These are phyloP conservation scores for Typhlomys cinereus DNA, from an alignment of 2,113 vertebrate species.

Conservation along the genomic window DNA sequence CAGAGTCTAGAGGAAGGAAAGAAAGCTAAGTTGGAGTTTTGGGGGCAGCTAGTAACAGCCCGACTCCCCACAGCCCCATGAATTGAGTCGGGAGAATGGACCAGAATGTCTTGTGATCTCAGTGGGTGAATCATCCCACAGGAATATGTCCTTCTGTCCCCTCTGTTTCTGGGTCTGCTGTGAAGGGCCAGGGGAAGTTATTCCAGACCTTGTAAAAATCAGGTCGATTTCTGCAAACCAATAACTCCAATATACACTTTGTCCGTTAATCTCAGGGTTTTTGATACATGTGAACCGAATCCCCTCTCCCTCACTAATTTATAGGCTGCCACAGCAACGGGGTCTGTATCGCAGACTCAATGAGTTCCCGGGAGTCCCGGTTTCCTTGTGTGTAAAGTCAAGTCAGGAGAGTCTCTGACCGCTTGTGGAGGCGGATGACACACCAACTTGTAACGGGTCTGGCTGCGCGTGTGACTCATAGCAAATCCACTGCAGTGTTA, in stretches of 20 bases:
- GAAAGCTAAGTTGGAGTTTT: background rate
- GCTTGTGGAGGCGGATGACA: background rate
- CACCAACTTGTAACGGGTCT: background rate
- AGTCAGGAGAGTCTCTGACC: background rate
- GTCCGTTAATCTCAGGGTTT: slow-evolving; percentile 1
- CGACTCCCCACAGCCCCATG: rapidly evolving
- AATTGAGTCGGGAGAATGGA: background rate
- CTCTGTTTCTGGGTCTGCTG: too few species aligned
- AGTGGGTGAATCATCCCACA: background rate
- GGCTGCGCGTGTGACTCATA: background rate
- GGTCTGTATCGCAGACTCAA: too few species aligned
- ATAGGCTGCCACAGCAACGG: background rate
- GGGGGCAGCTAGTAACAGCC: background rate
- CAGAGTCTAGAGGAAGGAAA: background rate
- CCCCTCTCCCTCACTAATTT: too few species aligned
- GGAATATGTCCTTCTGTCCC: too few species aligned
- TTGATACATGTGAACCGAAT: background rate
- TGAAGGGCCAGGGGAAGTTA: too few species aligned
- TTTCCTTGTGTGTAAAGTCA: background rate
- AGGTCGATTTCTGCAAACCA: background rate
- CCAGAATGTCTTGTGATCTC: background rate
- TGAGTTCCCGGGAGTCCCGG: background rate
- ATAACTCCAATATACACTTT: too few species aligned
- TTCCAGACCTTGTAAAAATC: background rate
- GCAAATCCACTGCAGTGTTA: background rate